Evolutionary conservation across 2,113 vertebrate species (phyloP).

Genomic region (Pyxicephalus adspersus): DNA sequence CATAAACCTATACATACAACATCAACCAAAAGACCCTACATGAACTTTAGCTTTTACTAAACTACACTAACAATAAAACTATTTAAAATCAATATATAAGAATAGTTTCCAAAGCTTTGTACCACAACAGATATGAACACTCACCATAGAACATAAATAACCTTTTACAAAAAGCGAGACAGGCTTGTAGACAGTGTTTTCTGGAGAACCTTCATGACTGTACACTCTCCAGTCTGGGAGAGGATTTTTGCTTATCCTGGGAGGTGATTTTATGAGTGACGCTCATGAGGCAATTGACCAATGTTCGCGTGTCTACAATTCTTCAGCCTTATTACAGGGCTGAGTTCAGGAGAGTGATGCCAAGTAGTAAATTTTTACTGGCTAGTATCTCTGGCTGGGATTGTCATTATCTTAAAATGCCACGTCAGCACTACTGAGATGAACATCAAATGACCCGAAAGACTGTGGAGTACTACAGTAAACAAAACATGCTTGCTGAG

Average conservation of each 20-base stretch:
- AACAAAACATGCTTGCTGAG: too few relatives aligned
- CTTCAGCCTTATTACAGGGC: not conserved
- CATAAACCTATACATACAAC: too few relatives aligned
- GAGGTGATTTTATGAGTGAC: not conserved
- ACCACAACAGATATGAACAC: not conserved
- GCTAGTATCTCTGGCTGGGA: not conserved
- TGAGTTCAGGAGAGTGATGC: not conserved
- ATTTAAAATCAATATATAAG: too few relatives aligned
- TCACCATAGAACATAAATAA: not conserved
- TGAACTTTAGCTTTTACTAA: not conserved
- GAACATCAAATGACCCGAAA: conserved; percentile 13
- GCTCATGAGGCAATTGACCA: not conserved
- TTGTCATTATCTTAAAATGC: not conserved
- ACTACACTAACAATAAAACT: too few relatives aligned
- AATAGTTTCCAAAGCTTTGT: too few relatives aligned
- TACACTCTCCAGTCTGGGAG: not conserved
- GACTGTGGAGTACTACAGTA: not conserved
- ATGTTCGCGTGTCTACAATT: not conserved
- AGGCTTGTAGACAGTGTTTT: not conserved
- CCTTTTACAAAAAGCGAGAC: not conserved
- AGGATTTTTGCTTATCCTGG: not conserved
- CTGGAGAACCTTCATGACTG: not conserved
- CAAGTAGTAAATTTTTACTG: not conserved
- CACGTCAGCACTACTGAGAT: not conserved
- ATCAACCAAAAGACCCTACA: not conserved